These are phyloP conservation scores for Simalia tracyae DNA, from an alignment of 2,797 vertebrate species.

Conservation along the genomic window DNA sequence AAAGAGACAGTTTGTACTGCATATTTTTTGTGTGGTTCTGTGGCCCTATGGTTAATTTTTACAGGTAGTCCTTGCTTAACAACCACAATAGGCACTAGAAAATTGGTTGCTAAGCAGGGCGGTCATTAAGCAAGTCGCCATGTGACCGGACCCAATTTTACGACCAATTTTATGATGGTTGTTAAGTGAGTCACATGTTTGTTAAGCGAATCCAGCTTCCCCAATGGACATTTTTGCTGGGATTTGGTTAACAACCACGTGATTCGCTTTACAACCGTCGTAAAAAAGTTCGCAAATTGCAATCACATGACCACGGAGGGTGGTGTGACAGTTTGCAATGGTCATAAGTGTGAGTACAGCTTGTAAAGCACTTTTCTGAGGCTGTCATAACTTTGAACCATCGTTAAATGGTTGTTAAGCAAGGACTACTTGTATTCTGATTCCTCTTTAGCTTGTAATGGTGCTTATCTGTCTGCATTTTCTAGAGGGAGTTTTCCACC, in stretches of 20 bases:
- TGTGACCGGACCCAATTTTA: neutral
- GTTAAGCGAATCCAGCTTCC: neutral
- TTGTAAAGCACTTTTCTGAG: neutral
- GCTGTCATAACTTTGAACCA: accelerated
- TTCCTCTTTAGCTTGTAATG: neutral
- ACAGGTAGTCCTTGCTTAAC: neutral
- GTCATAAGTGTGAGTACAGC: neutral
- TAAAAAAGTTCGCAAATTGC: neutral
- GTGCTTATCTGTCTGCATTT: neutral
- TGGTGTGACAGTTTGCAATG: neutral
- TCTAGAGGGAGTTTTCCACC: too few species aligned
- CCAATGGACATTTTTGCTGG: neutral
- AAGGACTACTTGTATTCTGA: too few species aligned
- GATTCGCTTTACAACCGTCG: neutral
- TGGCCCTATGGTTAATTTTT: too few species aligned
- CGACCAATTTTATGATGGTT: neutral
- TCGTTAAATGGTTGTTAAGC: neutral
- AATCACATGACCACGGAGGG: neutral
- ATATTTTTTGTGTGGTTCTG: too few species aligned
- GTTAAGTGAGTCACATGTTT: neutral
- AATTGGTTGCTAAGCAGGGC: neutral
- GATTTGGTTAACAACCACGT: too few species aligned
- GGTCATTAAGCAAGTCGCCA: neutral
- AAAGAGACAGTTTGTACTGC: too few species aligned
- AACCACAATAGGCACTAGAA: neutral